These are phyloP conservation scores for Linepithema humile DNA, from an alignment of 1,140 invertebrate species.

Conservation along the genomic window DNA sequence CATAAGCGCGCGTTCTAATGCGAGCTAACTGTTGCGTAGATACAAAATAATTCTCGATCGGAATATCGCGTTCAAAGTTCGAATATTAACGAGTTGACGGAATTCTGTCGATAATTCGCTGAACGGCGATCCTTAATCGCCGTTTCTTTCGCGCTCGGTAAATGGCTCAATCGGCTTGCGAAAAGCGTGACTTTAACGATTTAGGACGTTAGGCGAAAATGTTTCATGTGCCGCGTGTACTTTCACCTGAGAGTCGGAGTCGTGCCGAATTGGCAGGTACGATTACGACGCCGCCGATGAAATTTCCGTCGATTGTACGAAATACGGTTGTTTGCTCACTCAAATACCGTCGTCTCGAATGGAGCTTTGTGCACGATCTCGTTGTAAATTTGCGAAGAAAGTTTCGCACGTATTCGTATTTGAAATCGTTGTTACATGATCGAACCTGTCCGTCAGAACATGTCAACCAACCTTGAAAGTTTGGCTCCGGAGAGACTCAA, in stretches of 20 bases:
- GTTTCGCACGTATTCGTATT: not conserved
- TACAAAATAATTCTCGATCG: not conserved
- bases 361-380: conserved; percentile 8
- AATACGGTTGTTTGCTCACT: conserved; percentile 22
- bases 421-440: not conserved
- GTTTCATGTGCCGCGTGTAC: conserved; percentile 62
- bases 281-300: conserved; percentile 68
- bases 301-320: conserved; percentile 67
- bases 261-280: conserved; percentile 67
- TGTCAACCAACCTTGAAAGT: conserved; percentile 57
- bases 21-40: not conserved
- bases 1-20: not conserved
- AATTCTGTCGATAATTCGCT: not conserved
- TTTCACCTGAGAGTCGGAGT: conserved; percentile 64
- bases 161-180: conserved; percentile 7
- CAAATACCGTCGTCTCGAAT: not conserved
- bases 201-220: conserved; percentile 67
- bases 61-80: not conserved
- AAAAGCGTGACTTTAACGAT: conserved; percentile 58
- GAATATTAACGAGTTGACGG: not conserved
- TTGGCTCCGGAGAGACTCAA: conserved; percentile 34
- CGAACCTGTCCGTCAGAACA: not conserved
- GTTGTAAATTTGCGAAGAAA: conserved; percentile 25
- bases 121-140: not conserved
- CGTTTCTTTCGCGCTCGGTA: not conserved